These are phyloP conservation scores for Parapsyche elsis DNA, from an alignment of 1,140 invertebrate genomes.

Conservation along the genomic window DNA sequence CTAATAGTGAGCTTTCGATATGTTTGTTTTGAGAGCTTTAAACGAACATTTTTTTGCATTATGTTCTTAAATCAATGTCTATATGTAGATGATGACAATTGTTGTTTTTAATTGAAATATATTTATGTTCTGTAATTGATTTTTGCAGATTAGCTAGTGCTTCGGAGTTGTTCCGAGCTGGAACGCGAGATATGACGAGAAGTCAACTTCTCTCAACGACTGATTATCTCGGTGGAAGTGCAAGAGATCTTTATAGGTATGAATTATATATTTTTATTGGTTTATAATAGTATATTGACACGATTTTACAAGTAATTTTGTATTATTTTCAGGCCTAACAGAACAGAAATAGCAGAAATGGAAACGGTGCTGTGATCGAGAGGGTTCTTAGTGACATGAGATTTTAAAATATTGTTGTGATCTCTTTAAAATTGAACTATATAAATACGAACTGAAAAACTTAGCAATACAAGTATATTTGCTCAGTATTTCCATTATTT, in stretches of 20 bases:
- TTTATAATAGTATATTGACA: slow-evolving; percentile 35
- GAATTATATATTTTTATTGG: slow-evolving; percentile 46
- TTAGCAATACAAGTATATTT: not conserved
- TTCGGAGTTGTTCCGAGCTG: slow-evolving; percentile 60
- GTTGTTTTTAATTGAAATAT: no score
- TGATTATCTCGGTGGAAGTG: slow-evolving; percentile 61
- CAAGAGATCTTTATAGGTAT: slow-evolving; percentile 65
- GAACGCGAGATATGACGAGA: slow-evolving; percentile 54
- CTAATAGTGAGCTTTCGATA: not conserved
- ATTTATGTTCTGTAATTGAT: not conserved
- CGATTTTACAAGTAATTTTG: not conserved
- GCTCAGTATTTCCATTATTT: not conserved
- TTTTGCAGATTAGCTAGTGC: slow-evolving; percentile 61
- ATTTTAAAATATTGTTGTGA: slow-evolving; percentile 11
- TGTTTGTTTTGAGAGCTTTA: slow-evolving; percentile 4
- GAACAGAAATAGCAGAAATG: slow-evolving; percentile 85
- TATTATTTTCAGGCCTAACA: slow-evolving; percentile 65
- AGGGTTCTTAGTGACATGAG: slow-evolving; percentile 20
- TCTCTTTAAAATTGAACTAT: not conserved
- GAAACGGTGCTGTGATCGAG: slow-evolving; percentile 86
- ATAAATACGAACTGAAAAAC: not conserved
- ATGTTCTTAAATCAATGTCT: not conserved
- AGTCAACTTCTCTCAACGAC: slow-evolving; percentile 52
- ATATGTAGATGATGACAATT: not conserved
- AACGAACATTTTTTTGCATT: not conserved